Evolutionary conservation across 2,888 invertebrate species (phyloP).

Genomic region (Cantharis lateralis): DNA sequence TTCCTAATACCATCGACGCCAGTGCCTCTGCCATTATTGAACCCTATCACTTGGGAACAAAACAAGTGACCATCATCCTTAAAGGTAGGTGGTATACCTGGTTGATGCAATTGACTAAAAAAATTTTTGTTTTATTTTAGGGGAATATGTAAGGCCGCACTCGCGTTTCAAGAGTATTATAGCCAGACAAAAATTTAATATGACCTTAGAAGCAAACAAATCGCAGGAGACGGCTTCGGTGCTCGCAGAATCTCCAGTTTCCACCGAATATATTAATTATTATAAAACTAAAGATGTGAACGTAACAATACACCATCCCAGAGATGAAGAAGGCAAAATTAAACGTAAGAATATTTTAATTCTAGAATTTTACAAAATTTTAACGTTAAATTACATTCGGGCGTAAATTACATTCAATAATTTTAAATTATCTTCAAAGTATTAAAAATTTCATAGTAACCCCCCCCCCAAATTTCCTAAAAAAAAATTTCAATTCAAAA

Average conservation of each 20-base stretch:
- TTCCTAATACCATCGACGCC: not conserved
- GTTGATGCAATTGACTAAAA: not conserved
- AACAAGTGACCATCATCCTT: not conserved
- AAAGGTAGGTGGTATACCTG: not conserved
- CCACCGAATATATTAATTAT: not conserved
- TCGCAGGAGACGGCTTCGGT: not conserved
- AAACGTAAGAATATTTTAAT: not conserved
- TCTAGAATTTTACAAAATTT: too few species aligned
- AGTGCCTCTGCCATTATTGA: not conserved
- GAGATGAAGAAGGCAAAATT: not conserved
- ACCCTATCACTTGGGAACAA: not conserved
- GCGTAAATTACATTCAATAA: too few species aligned
- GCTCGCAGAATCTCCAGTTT: not conserved
- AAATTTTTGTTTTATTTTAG: not conserved
- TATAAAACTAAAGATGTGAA: not conserved
- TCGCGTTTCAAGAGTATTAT: not conserved
- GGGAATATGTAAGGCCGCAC: not conserved
- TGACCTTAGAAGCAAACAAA: too few species aligned
- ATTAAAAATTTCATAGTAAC: too few species aligned
- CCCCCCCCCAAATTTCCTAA: too few species aligned
- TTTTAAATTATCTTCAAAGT: too few species aligned
- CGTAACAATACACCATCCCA: not conserved
- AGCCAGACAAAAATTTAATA: not conserved
- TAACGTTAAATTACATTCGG: too few species aligned
- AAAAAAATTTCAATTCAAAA: too few species aligned